Base-by-base conservation (phyloP, 2,797 vertebrate genomes). In the Allobates femoralis region DNA sequence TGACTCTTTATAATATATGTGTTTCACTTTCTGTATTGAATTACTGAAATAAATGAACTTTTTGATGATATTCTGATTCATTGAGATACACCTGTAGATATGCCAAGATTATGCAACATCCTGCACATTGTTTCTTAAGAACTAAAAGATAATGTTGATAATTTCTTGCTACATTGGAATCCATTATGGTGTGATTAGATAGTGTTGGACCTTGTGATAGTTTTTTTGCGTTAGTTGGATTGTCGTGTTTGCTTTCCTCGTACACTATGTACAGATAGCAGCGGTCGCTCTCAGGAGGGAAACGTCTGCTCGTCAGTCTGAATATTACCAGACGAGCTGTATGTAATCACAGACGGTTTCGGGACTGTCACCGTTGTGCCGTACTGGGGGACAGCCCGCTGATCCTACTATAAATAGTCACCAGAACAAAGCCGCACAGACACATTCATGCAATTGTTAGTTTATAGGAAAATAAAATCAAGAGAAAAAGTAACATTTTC, bases 291-390 rank as follows among this genome's bases (percentile, higher is more conserved):
- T 83, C 60, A 71, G 51, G 80, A 71, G 74, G 73, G 71, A 55
- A 26, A 30, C 28, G 60, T 58, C 81, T 37, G 62, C 23, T 23
- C 71, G 79, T 86, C 79, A 83, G 23, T 69, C 73, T 83, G 79
- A 69, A 83, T 86, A 77, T 83, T 46, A 23, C n/a, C 62, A 86
- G 85, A 77, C 79, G 83, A 32, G 73, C 15, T 67, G 64, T 82
- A 66, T 34, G 28, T 74, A 81, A 79, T 64, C 3, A 26, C 56
- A 77, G 26, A 50, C 32, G 28, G 71, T 81, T 75, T 34, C 41
- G 28, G 81, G 11, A 76, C 56, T 66, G 46, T 56, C 79, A 50
- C 58, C 12, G 7, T 58, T 76, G 67, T 7, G 18, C 37, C 80
- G 18, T 69, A 37, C 15, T 10, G 41, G 55, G 28, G 41, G 53